These are phyloP conservation scores for Malthinus seriepunctatus DNA, from an alignment of 2,888 invertebrate genomes.

Conservation along the genomic window DNA sequence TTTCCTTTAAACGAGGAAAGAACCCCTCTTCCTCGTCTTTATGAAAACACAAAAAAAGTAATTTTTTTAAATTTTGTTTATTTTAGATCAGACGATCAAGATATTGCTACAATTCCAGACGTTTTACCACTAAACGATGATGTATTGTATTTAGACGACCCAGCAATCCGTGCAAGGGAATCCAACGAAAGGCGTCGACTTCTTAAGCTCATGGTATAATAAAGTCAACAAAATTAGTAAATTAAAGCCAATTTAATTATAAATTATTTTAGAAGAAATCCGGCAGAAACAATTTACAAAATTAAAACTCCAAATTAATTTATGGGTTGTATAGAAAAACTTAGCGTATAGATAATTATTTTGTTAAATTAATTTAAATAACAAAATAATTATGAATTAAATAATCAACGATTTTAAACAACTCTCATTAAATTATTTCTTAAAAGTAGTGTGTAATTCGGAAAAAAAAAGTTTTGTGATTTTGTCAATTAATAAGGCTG, in stretches of 20 bases:
- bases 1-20: too few relatives aligned
- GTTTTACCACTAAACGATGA: constrained; percentile 16
- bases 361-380: too few relatives aligned
- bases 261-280: background rate
- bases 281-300: background rate
- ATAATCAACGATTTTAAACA: too few relatives aligned
- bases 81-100: constrained; percentile 18
- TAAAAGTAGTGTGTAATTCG: too few relatives aligned
- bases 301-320: too few relatives aligned
- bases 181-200: constrained; percentile 14
- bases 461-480: constrained; percentile 12
- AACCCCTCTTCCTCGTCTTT: too few relatives aligned
- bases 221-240: background rate
- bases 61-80: background rate
- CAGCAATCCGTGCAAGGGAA: constrained; percentile 6
- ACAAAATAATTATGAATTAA: too few relatives aligned
- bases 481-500: constrained; percentile 28
- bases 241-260: background rate
- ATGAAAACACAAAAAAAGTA: background rate
- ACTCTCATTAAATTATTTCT: too few relatives aligned
- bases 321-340: too few relatives aligned
- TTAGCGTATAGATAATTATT: too few relatives aligned
- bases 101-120: constrained; percentile 9
- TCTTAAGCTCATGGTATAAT: constrained; percentile 18
- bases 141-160: constrained; percentile 19